Evolutionary conservation across 2,113 vertebrate genomes (phyloP), one percentile per base, ranked within the genome.

Genomic region (Cheilinus undulatus): DNA sequence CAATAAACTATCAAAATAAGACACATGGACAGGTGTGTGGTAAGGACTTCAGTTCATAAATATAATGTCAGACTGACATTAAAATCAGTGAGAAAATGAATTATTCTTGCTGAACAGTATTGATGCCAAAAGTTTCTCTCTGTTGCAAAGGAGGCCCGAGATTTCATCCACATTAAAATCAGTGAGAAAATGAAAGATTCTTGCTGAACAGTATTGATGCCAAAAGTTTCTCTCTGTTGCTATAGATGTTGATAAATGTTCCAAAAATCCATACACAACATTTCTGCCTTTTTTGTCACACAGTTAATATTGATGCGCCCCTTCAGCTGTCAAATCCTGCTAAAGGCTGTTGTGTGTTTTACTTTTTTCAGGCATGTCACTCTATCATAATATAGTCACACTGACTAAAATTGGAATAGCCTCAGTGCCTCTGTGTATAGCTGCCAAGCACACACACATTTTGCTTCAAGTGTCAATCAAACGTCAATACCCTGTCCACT

Each of bases 401-500:
- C 7, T 36, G 50, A 24, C 34, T 60, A 20, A 30, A 32, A n/a
- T 3, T 7, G 24, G 9, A 1, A 24, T 28, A 30, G 19, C 64
- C 19, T 49, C 5, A 9, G 42, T 30, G 22, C 27, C 9, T 23
- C 5, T n/a, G 1, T 27, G 3, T 14, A 5, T 46, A 8, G 28
- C 28, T 49, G 7, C 38, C 1, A 2, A 26, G n/a, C 23, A 42
- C 20, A 14, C 2, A 15, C n/a, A 27, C 3, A 17, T 26, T 46
- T 34, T 12, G n/a, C 38, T 51, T 14, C 11, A 53, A 14, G 40
- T 48, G 27, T 50, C 52, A 60, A 23, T 36, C 43, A 63, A 22
- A 50, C 15, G 36, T 54, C 51, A 40, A 51, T 22, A 63, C 12
- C 26, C 1, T 57, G 36, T 70, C 17, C 7, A n/a, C 23, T 61